Base-by-base conservation (phyloP, 35 echinoderm and acorn worm species). In the Amphiura filiformis region DNA sequence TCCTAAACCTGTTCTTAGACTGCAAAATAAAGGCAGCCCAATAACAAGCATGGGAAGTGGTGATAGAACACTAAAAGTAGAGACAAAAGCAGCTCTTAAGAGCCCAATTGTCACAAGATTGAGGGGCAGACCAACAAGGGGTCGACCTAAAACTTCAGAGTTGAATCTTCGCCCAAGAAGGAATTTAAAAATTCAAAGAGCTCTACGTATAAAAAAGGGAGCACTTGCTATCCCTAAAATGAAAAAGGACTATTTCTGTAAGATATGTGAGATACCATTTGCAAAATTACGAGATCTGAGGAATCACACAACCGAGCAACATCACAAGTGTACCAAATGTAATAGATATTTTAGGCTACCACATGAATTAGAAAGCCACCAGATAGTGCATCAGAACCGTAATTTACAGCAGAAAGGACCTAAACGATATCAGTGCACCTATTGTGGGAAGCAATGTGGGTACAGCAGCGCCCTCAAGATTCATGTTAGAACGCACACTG, bases 21-120 rank as follows among this genome's bases (percentile, higher is more conserved):
- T 88, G 40, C 57, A 9, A 78, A 61, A 88, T 42, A 81, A 57
- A 70, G 64, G 35, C 36, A 37, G 23, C 28, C 28, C 28, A 70
- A n/a, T 70, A 30, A 2, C 61, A 26, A 85, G 75, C 56, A 85
- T 83, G 35, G 41, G 18, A 81, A 76, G 20, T 41, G 75, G 77
- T 40, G 90, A 85, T 70, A 17, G 84, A 34, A 76, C 85, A 28
- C 30, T 84, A 30, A 84, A 85, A 76, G 93, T 95, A 34, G 93
- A 91, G 83, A 95, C 93, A 0, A 95, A 95, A 65, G 93, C 93
- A 36, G 93, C 93, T 31, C 81, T 95, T 32, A 91, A 95, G 75
- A 79, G 82, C 78, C 87, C 90, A 0, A 82, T 86, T 26, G 83
- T 86, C 20, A 81, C 89, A 22, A 39, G 84, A 42, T 85, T 65